These are phyloP conservation scores for Leptopilina boulardi DNA, from an alignment of 1,140 invertebrate genomes.

Conservation along the genomic window DNA sequence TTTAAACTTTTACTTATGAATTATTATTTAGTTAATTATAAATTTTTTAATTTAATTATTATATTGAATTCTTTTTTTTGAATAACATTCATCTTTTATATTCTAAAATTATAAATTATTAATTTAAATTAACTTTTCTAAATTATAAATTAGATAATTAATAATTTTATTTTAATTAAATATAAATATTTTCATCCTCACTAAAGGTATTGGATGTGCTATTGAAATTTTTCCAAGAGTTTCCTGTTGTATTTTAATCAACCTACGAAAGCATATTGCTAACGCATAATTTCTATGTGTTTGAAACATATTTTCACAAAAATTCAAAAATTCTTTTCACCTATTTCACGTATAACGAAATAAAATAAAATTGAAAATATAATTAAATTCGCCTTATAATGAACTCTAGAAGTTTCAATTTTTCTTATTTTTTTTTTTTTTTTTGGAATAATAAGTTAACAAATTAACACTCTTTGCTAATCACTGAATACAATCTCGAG, in stretches of 20 bases:
- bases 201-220: constrained; percentile 41
- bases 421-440: neutral
- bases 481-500: constrained; percentile 14
- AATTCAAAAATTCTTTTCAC: neutral
- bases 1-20: too few species aligned
- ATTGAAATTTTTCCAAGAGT: constrained; percentile 45
- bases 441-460: neutral
- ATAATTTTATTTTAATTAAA: neutral
- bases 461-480: neutral
- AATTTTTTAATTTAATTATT: too few species aligned
- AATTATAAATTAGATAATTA: too few species aligned
- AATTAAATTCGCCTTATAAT: too few species aligned
- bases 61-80: too few species aligned
- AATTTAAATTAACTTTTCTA: too few species aligned
- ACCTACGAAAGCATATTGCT: constrained; percentile 52
- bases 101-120: too few species aligned
- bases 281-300: constrained; percentile 55
- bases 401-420: neutral
- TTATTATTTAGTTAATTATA: too few species aligned
- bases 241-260: constrained; percentile 50
- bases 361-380: neutral
- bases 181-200: constrained; percentile 34
- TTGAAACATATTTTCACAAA: constrained; percentile 49
- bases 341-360: neutral
- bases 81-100: too few species aligned